A percentile compares a stretch with the other conserved stretches of the same genome.
Evolutionary conservation across 2,888 invertebrate species (phyloP).

Genomic region (Nowickia ferox): DNA sequence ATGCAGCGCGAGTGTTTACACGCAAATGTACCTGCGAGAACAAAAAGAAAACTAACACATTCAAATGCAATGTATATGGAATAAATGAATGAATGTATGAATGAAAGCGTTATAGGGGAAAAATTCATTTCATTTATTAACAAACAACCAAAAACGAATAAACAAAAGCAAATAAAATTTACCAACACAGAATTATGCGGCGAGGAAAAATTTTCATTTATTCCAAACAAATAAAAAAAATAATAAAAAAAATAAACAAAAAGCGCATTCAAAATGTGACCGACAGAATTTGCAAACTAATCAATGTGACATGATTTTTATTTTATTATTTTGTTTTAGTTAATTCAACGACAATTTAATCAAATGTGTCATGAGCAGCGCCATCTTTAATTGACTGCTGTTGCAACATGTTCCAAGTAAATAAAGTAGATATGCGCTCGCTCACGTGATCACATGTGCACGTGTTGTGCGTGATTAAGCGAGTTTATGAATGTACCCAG

Average conservation of each 20-base stretch:
- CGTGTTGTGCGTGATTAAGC: background rate
- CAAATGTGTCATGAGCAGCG: slow-evolving; percentile 70
- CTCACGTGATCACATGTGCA: background rate
- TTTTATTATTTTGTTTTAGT: slow-evolving; percentile 36
- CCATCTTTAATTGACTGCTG: slow-evolving; percentile 63
- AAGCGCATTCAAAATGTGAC: slow-evolving; percentile 65
- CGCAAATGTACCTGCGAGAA: slow-evolving; percentile 33
- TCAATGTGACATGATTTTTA: slow-evolving; percentile 64
- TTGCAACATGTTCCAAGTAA: background rate
- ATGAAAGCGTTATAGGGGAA: slow-evolving; percentile 55
- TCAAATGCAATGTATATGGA: slow-evolving; percentile 27
- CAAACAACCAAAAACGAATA: background rate
- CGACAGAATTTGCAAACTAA: slow-evolving; percentile 67
- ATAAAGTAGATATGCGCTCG: background rate
- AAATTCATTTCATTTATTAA: slow-evolving; percentile 55
- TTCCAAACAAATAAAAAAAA: background rate
- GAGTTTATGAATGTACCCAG: no score
- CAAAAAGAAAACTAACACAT: background rate
- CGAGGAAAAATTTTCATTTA: slow-evolving; percentile 27
- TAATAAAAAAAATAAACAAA: slow-evolving; percentile 9
- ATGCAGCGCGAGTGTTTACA: slow-evolving; percentile 8
- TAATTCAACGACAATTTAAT: slow-evolving; percentile 43
- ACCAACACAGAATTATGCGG: slow-evolving; percentile 7
- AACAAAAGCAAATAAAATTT: slow-evolving; percentile 6
- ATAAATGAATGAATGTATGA: slow-evolving; percentile 38